These are phyloP conservation scores for Cephus pulcher DNA, from an alignment of 2,888 invertebrate species.

Conservation along the genomic window DNA sequence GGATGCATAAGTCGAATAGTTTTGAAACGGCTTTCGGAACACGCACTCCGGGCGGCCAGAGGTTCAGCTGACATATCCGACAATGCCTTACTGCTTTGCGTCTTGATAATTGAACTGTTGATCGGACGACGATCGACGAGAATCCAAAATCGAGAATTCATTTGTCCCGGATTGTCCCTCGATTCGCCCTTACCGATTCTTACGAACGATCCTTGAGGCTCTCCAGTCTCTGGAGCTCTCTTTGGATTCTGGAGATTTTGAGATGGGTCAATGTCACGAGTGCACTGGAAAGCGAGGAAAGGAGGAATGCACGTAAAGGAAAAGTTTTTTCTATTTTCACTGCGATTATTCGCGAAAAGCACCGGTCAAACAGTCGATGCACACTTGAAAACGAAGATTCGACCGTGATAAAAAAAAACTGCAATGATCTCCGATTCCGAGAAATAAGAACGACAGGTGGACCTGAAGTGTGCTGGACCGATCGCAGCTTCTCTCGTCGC, in stretches of 20 bases:
- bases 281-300: neutral
- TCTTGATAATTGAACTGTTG: constrained; percentile 35
- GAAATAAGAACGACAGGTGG: neutral
- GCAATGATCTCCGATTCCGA: neutral
- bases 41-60: constrained; percentile 55
- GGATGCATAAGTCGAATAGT: neutral
- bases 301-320: neutral
- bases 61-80: constrained; percentile 65
- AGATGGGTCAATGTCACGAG: too few relatives aligned
- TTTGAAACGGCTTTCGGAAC: constrained; percentile 51
- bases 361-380: neutral
- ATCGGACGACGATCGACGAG: neutral
- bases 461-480: neutral
- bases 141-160: neutral
- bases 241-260: too few relatives aligned
- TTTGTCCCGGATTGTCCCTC: neutral
- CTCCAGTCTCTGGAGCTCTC: too few relatives aligned
- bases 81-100: constrained; percentile 65
- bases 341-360: neutral
- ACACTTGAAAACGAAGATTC: neutral
- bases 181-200: neutral
- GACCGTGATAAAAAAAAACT: neutral
- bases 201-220: too few relatives aligned
- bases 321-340: neutral
- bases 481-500: neutral